Evolutionary conservation across 2,797 vertebrate species (phyloP).

Genomic region (Channallabes apus): DNA sequence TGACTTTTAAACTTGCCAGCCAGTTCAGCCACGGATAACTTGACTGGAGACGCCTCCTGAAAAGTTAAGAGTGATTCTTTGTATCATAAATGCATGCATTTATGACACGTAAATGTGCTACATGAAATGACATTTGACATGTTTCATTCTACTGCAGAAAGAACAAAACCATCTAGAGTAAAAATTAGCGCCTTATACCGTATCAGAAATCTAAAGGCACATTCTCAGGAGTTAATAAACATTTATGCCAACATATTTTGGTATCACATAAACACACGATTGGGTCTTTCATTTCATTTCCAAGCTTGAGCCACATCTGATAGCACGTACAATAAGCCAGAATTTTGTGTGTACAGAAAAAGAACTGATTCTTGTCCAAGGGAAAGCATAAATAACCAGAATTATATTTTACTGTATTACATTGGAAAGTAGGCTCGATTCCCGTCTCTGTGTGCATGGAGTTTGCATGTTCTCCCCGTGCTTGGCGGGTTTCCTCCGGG

Average conservation of each 20-base stretch:
- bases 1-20: constrained; percentile 87
- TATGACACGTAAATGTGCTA: no score
- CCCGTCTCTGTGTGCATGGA: no score
- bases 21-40: constrained; percentile 87
- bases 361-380: background rate
- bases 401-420: background rate
- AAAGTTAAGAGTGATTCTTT: constrained; percentile 15
- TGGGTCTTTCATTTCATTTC: background rate
- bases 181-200: background rate
- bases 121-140: background rate
- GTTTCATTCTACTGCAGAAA: background rate
- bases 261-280: background rate
- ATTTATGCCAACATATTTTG: background rate
- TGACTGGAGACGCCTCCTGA: constrained; percentile 71
- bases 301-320: background rate
- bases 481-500: no score
- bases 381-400: background rate
- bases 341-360: background rate
- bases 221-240: background rate
- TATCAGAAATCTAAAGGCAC: background rate
- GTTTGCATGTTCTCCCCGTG: no score
- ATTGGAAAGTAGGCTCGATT: no score
- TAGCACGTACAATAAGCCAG: background rate
- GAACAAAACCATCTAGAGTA: background rate
- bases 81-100: background rate